Evolutionary conservation across 2,797 vertebrate species (phyloP).

Genomic region (Huso huso): DNA sequence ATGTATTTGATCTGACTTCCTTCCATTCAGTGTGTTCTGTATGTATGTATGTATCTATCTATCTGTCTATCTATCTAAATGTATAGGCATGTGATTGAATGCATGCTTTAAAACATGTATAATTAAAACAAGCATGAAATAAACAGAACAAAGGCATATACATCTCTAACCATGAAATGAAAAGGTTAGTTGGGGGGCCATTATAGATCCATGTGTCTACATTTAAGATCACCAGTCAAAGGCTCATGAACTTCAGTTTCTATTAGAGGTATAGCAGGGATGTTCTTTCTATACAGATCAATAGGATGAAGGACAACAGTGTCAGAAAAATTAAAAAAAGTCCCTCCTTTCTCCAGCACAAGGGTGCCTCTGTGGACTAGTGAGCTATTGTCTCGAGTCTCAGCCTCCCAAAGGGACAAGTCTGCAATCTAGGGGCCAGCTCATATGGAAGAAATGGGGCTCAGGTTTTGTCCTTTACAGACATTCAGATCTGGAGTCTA

Average conservation of each 20-base stretch:
- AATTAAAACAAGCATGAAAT: constrained; percentile 25
- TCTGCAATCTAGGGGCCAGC: constrained; percentile 33
- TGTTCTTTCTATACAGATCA: constrained; percentile 54
- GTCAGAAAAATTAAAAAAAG: constrained; percentile 63
- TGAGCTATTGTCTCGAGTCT: constrained; percentile 24
- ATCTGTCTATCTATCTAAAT: no score
- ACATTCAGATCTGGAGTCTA: no score
- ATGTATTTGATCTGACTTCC: no score
- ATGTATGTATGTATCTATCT: no score
- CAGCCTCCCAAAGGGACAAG: constrained; percentile 27
- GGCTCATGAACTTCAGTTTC: constrained; percentile 66
- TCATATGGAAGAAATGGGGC: constrained; percentile 20
- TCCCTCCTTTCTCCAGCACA: constrained; percentile 36
- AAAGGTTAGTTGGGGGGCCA: constrained; percentile 57
- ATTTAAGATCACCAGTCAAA: constrained; percentile 37
- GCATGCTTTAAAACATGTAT: constrained; percentile 1
- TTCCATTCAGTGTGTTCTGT: no score
- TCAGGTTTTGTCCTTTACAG: not conserved
- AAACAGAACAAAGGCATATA: constrained; percentile 16
- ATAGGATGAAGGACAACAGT: constrained; percentile 69
- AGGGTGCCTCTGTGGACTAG: constrained; percentile 17
- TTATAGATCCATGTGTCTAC: constrained; percentile 55
- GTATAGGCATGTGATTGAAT: not conserved
- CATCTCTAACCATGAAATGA: constrained; percentile 30
- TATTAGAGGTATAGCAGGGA: constrained; percentile 57